These are phyloP conservation scores for Parnassius smintheus DNA, from an alignment of 2,888 invertebrate species.

Conservation along the genomic window DNA sequence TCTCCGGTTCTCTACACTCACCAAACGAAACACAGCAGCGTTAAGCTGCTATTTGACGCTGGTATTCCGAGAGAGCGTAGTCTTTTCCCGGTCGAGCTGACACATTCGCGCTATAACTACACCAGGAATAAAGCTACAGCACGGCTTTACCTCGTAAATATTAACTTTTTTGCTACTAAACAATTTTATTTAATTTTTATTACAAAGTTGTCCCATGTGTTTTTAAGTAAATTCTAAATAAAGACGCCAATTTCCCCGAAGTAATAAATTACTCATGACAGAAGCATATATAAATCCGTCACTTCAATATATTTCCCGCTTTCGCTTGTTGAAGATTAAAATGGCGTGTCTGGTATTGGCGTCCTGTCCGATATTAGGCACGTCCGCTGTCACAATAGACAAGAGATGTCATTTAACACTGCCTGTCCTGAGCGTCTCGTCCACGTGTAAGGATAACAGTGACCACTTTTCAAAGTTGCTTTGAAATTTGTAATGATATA, in stretches of 20 bases:
- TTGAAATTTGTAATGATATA: conserved; percentile 13
- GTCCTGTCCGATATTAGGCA: conserved; percentile 13
- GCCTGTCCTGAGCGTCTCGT: conserved; percentile 50
- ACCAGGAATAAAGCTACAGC: too few relatives aligned
- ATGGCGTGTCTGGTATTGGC: conserved; percentile 2
- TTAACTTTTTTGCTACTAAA: too few relatives aligned
- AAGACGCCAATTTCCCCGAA: neutral
- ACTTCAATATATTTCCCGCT: conserved; percentile 6
- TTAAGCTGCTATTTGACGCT: too few relatives aligned
- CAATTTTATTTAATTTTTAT: too few relatives aligned
- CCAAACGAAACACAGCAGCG: too few relatives aligned
- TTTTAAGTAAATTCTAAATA: too few relatives aligned
- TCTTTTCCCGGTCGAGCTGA: too few relatives aligned
- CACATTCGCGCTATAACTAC: too few relatives aligned
- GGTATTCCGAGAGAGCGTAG: too few relatives aligned
- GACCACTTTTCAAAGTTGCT: conserved; percentile 43
- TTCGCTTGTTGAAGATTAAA: conserved; percentile 17
- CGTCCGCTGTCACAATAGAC: conserved; percentile 24
- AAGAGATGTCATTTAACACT: conserved; percentile 49
- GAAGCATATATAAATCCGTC: conserved; percentile 6
- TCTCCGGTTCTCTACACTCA: too few relatives aligned
- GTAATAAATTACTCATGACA: neutral
- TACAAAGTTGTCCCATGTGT: too few relatives aligned
- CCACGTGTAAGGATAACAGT: conserved; percentile 48
- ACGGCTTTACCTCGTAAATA: too few relatives aligned